Evolutionary conservation across 2,888 invertebrate species (phyloP).

Genomic region (Prenolepis imparis): DNA sequence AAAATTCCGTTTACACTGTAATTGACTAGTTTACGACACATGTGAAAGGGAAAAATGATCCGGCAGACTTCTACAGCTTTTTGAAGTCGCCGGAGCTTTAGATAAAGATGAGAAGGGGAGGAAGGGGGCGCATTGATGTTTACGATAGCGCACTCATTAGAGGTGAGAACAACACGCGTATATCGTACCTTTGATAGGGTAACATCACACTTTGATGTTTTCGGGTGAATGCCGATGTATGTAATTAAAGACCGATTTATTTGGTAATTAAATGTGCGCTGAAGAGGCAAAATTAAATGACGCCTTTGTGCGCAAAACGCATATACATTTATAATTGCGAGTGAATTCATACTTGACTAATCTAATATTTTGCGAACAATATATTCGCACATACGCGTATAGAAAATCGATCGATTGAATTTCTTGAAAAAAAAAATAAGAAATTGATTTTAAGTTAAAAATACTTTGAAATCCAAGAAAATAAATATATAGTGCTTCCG

Average conservation of each 20-base stretch:
- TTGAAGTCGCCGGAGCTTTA: conserved; percentile 39
- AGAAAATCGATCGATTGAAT: neutral
- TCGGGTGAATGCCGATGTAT: neutral
- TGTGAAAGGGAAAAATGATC: conserved; percentile 43
- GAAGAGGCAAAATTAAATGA: conserved; percentile 23
- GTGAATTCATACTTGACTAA: conserved; percentile 7
- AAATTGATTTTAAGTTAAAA: neutral
- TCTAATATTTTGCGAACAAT: neutral
- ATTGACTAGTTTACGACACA: conserved; percentile 30
- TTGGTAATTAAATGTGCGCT: conserved; percentile 37
- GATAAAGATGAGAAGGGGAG: neutral
- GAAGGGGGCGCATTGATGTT: neutral
- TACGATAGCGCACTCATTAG: neutral
- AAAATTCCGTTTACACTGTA: conserved; percentile 64
- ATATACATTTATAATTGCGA: neutral
- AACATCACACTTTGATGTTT: conserved; percentile 5
- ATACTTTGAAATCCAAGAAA: neutral
- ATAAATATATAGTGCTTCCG: neutral
- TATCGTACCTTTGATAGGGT: neutral
- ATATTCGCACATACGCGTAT: neutral
- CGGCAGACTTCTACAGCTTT: conserved; percentile 37
- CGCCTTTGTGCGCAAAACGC: conserved; percentile 13
- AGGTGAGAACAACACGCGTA: conserved; percentile 31
- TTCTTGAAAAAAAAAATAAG: neutral
- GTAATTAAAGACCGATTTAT: conserved; percentile 39